Base-by-base conservation (phyloP, 1,140 invertebrate genomes). In the Pseudomyrmex cubaensis region DNA sequence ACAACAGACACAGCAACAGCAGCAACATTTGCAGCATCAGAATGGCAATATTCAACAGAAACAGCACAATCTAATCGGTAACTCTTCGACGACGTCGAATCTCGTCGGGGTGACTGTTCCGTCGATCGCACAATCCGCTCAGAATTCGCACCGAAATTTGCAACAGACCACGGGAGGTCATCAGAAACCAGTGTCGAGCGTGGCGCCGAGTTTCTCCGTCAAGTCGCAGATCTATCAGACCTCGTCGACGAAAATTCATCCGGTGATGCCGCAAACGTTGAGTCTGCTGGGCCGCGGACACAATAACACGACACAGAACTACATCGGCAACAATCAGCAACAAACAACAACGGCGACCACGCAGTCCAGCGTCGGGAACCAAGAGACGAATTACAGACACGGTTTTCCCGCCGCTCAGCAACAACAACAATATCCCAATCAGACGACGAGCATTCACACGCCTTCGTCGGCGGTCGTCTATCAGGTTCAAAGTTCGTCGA, bases 151-250 rank as follows among this genome's bases (percentile, higher is more conserved):
- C 72, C 84, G 92, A 64, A 93, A 90, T 72, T 82, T 91, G 5
- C 91, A 93, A 54, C 94, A 92, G 0, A 75, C 73, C 20, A 15
- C 57, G 35, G 15, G 52, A 7, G 66, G 54, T n/a, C 95, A 95
- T 69, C 95, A 96, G 91, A 97, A 97, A 92, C 97, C 97, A 70
- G 96, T 97, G 73, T 97, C 97, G 89, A 97, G 97, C 93, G 97
- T 98, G 61, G 97, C 97, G 72, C 97, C 97, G 44, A 97, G 96
- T 87, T 94, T 94, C 75, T 93, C 95, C 87, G 97, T 96, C 92
- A 96, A 96, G 92, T 97, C 95, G 87, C 97, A 96, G 90, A 97
- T 97, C 85, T 97, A 97, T 94, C 97, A 97, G 92, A 97, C 97
- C 57, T 97, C 96, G 9, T 97, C 97, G 66, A 97, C 96, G 78